Evolutionary conservation across 2,888 invertebrate genomes (phyloP), one percentile per base, ranked within the genome.

Genomic region (Nomada ferruginata): DNA sequence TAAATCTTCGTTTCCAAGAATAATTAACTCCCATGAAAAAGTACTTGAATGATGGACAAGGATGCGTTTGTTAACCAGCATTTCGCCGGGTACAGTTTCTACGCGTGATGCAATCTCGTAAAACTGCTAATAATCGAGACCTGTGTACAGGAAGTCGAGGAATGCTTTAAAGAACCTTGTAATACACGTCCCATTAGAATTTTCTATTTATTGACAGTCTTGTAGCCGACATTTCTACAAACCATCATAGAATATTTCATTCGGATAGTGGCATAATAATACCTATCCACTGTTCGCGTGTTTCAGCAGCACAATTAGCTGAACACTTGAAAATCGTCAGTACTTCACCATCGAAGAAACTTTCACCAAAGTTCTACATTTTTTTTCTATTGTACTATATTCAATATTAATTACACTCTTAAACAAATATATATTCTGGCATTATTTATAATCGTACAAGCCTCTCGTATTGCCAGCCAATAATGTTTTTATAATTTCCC

Each of bases 41-140:
- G 15, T 42, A 36, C 20, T 26, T 15, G 47, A 59, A n/a, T 5
- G 70, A 70, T 11, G 47, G 13, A 70, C 15, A 42, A 59, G 70
- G 70, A 70, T 50, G 59, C 4, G 26, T 47, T 29, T 70, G n/a
- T 70, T 20, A n/a, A 0, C 42, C 53, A 18, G 47, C 47, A 70
- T 59, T 70, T 70, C 70, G 2, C 70, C 26, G 47, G 70, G 26
- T 26, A 57, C n/a, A 59, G 15, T 36, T 70, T 60, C 29, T 70
- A 13, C 29, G n/a, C 47, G 29, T 59, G 47, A 60, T 15, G 70
- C 70, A 60, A 70, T 70, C 70, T 59, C 70, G 70, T 57, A 47
- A 70, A 70, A 60, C 29, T 59, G 47, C 47, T 70, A 70, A 70
- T 70, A 70, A 70, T 70, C 47, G 53, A 68, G 42, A 10, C 2